Evolutionary conservation across 2,113 vertebrate genomes (phyloP).

Genomic region (Chroicocephalus ridibundus): DNA sequence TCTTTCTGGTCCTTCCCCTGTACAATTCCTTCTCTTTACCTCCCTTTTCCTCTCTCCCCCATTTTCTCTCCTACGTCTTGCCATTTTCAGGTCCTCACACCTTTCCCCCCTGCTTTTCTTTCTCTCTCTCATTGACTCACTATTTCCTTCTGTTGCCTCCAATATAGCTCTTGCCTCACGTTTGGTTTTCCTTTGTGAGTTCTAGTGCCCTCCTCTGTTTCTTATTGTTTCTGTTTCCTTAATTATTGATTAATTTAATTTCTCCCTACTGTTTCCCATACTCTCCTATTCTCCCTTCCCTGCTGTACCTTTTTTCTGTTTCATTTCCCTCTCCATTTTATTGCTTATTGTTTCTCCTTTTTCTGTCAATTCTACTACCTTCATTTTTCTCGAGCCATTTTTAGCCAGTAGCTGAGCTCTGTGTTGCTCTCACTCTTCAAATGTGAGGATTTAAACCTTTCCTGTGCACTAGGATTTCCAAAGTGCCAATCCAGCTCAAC

Average conservation of each 20-base stretch:
- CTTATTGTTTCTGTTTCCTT: background rate
- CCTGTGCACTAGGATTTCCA: constrained; percentile 9
- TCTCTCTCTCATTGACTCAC: background rate
- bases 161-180: background rate
- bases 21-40: constrained; percentile 18
- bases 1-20: constrained; percentile 26
- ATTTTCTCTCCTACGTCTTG: background rate
- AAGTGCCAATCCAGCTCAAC: constrained; percentile 36
- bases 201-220: background rate
- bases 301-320: background rate
- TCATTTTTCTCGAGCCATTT: background rate
- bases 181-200: background rate
- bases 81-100: background rate
- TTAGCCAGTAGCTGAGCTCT: background rate
- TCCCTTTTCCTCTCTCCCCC: background rate
- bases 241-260: background rate
- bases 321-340: background rate
- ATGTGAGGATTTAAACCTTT: background rate
- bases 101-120: background rate
- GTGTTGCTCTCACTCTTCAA: background rate
- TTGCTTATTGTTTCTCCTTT: background rate
- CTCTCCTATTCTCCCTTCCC: background rate
- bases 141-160: background rate
- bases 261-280: background rate
- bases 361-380: background rate